Evolutionary conservation across 1,140 invertebrate species (phyloP).

Genomic region (Vanessa atalanta): DNA sequence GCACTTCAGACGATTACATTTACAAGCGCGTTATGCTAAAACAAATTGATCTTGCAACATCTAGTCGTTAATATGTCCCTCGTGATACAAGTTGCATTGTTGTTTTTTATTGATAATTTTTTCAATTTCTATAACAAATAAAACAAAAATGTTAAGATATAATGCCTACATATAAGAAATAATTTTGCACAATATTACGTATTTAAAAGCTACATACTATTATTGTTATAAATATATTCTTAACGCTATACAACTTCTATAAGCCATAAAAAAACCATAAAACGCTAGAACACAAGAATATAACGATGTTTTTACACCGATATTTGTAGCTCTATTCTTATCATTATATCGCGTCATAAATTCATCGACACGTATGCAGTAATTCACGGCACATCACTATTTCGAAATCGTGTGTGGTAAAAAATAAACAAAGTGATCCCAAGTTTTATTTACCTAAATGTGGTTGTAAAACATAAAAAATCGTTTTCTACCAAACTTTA

Average conservation of each 20-base stretch:
- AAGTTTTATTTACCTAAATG: slow-evolving; percentile 77
- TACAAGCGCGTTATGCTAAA: too few species aligned
- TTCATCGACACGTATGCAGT: slow-evolving; percentile 51
- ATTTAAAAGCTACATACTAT: too few species aligned
- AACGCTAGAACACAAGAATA: slow-evolving; percentile 17
- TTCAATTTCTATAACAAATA: too few species aligned
- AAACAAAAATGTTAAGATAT: too few species aligned
- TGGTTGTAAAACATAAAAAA: slow-evolving; percentile 78
- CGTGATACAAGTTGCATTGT: too few species aligned
- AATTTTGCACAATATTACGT: too few species aligned
- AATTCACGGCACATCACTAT: slow-evolving; percentile 60
- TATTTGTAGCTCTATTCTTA: slow-evolving; percentile 31
- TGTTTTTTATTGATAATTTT: too few species aligned
- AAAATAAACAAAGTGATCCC: slow-evolving; percentile 68
- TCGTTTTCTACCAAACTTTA: slow-evolving; percentile 76
- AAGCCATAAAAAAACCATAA: slow-evolving; percentile 12
- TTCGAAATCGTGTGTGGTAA: slow-evolving; percentile 75
- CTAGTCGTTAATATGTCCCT: too few species aligned
- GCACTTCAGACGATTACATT: too few species aligned
- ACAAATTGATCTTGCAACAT: too few species aligned
- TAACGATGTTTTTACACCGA: slow-evolving; percentile 20
- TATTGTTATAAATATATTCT: neutral
- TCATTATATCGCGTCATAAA: slow-evolving; percentile 45
- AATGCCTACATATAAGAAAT: too few species aligned
- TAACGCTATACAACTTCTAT: neutral